A percentile compares a stretch with the other conserved stretches of the same genome.
These are phyloP conservation scores for Teleiodes luculella DNA, from an alignment of 2,888 invertebrate genomes.

Conservation along the genomic window DNA sequence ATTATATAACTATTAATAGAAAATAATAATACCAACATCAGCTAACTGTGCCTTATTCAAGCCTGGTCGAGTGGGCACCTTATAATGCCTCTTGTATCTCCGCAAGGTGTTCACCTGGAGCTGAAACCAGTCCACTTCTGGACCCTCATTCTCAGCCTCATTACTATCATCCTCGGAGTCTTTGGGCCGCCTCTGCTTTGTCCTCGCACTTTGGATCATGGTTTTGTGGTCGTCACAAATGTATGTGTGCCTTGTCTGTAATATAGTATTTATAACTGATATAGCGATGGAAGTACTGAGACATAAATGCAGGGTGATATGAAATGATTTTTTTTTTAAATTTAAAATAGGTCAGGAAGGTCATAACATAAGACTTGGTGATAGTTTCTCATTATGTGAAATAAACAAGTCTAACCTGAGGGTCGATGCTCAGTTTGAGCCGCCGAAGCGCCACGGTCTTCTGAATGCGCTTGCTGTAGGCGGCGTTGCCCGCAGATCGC, in stretches of 20 bases:
- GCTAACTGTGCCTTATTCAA: conserved; percentile 96
- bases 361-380: too few relatives aligned
- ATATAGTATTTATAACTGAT: too few relatives aligned
- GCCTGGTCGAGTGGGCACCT: conserved; percentile 93
- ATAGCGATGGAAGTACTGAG: too few relatives aligned
- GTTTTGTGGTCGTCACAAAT: conserved; percentile 98
- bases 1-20: conserved; percentile 10
- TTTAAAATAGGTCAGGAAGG: too few relatives aligned
- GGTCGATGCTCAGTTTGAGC: conserved; percentile 92
- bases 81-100: conserved; percentile 95
- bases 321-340: too few relatives aligned
- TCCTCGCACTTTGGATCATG: conserved; percentile 96
- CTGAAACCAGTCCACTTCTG: conserved; percentile 96
- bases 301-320: too few relatives aligned
- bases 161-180: conserved; percentile 97
- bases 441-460: conserved; percentile 95
- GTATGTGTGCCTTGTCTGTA: conserved; percentile 94
- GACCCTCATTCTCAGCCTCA: conserved; percentile 93
- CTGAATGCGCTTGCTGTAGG: conserved; percentile 97
- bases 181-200: conserved; percentile 90
- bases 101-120: conserved; percentile 96
- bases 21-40: conserved; percentile 83
- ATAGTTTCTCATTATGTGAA: too few relatives aligned
- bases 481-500: conserved; percentile 94
- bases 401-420: conserved; percentile 47